Conservation (phyloP, 2,888 invertebrate genomes). For the Junonia oenone region DNA sequence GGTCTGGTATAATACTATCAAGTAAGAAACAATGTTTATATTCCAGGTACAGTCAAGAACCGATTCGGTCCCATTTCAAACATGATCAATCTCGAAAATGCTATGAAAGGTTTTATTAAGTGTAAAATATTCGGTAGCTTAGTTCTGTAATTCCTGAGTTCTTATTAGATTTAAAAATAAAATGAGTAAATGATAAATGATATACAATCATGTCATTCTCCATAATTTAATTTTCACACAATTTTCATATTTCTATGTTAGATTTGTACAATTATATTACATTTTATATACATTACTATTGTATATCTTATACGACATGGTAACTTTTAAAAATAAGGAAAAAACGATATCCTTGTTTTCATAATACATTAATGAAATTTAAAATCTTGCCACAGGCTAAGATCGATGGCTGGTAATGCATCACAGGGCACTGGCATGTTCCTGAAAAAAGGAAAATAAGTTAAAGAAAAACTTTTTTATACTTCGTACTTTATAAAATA, state of each 20-base stretch:
- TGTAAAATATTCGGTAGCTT: too few relatives aligned
- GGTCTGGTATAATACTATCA: too few relatives aligned
- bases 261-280: neutral
- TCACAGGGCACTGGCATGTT: constrained; percentile 77
- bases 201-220: neutral
- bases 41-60: too few relatives aligned
- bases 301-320: neutral
- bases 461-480: too few relatives aligned
- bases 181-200: neutral
- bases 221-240: neutral
- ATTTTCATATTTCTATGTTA: neutral
- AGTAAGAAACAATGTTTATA: too few relatives aligned
- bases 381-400: constrained; percentile 75
- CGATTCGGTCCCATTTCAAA: too few relatives aligned
- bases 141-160: too few relatives aligned
- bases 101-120: too few relatives aligned
- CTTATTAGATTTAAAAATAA: too few relatives aligned
- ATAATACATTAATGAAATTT: constrained; percentile 9
- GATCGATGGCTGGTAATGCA: constrained; percentile 64
- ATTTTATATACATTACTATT: neutral
- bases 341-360: neutral
- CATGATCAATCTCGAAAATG: too few relatives aligned
- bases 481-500: too few relatives aligned
- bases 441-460: constrained; percentile 46
- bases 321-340: neutral